A percentile compares a stretch with the other conserved stretches of the same genome.
phyloP scores from a whole-genome alignment of 2,888 invertebrate species.

The Apotomis capreana region DNA sequence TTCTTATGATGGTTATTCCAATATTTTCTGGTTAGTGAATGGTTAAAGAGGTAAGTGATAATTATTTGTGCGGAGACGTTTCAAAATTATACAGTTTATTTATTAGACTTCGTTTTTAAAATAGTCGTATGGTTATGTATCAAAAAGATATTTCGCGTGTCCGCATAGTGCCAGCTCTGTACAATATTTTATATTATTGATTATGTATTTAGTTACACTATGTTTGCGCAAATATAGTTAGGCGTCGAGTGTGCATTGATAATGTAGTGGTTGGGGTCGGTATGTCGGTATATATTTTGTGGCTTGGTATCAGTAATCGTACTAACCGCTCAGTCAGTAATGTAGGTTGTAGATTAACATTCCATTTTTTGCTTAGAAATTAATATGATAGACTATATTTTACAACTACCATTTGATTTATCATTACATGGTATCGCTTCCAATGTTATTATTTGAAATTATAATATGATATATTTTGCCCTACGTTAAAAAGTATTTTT shows the following conservation, averaged over 20 bases:
- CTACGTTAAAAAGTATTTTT: constrained; percentile 3
- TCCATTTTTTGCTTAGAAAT: constrained; percentile 56
- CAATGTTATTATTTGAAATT: constrained; percentile 15
- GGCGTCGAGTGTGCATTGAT: constrained; percentile 43
- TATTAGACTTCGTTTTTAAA: constrained; percentile 11
- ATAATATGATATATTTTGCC: constrained; percentile 21
- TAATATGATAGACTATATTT: constrained; percentile 28
- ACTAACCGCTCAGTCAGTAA: constrained; percentile 59
- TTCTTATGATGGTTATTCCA: constrained; percentile 74
- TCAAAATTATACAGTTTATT: constrained; percentile 31
- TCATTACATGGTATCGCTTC: constrained; percentile 14
- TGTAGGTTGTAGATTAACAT: constrained; percentile 75
- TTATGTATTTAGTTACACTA: constrained; percentile 30
- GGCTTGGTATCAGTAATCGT: constrained; percentile 51
- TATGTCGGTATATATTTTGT: constrained; percentile 38
- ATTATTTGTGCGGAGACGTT: constrained; percentile 43
- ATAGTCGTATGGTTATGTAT: not conserved
- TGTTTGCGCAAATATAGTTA: constrained; percentile 34
- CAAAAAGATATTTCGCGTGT: no score
- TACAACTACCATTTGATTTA: constrained; percentile 18
- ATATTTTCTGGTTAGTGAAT: constrained; percentile 73
- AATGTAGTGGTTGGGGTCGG: constrained; percentile 28
- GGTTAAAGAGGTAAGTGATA: constrained; percentile 43
- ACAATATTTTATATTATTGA: constrained; percentile 38
- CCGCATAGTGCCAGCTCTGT: constrained; percentile 26